Evolutionary conservation across 1,140 invertebrate genomes (phyloP).

Genomic region (Drusus annulatus): DNA sequence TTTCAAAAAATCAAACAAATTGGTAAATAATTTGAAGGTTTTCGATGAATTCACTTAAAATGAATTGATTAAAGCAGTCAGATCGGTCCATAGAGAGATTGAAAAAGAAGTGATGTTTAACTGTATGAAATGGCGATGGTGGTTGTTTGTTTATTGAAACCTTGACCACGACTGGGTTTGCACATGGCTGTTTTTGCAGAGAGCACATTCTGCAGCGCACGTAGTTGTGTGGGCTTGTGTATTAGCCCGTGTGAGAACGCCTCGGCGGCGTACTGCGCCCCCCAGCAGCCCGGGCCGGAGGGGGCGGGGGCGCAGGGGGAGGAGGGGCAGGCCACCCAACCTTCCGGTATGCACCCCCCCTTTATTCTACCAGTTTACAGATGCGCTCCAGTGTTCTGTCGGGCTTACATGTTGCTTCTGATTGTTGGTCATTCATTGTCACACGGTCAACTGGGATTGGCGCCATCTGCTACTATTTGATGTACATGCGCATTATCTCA

Average conservation of each 20-base stretch:
- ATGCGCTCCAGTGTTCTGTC: slow-evolving; percentile 14
- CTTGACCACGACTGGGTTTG: slow-evolving; percentile 27
- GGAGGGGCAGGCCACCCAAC: slow-evolving; percentile 38
- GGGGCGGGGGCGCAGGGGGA: slow-evolving; percentile 46
- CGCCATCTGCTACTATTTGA: slow-evolving; percentile 17
- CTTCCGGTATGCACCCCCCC: slow-evolving; percentile 44
- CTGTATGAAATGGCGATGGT: too few relatives aligned
- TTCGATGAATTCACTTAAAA: too few relatives aligned
- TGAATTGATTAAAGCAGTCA: too few relatives aligned
- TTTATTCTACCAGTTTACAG: slow-evolving; percentile 11
- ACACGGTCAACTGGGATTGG: slow-evolving; percentile 39
- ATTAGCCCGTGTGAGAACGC: slow-evolving; percentile 68
- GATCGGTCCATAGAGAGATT: too few relatives aligned
- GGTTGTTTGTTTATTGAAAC: not conserved
- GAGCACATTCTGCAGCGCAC: slow-evolving; percentile 54
- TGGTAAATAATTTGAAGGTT: too few relatives aligned
- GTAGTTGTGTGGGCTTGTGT: slow-evolving; percentile 67
- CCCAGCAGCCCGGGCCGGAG: slow-evolving; percentile 61
- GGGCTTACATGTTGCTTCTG: slow-evolving; percentile 48
- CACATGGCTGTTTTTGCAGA: slow-evolving; percentile 56
- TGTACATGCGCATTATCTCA: slow-evolving; percentile 23
- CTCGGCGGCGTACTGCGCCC: slow-evolving; percentile 65
- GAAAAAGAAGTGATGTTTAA: too few relatives aligned
- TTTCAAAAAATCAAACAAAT: too few relatives aligned
- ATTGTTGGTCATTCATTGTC: slow-evolving; percentile 43